Percentiles rank a stretch among this genome's conserved stretches.
Evolutionary conservation across 2,797 vertebrate species (phyloP).

Genomic region (Phalloptychus januarius): DNA sequence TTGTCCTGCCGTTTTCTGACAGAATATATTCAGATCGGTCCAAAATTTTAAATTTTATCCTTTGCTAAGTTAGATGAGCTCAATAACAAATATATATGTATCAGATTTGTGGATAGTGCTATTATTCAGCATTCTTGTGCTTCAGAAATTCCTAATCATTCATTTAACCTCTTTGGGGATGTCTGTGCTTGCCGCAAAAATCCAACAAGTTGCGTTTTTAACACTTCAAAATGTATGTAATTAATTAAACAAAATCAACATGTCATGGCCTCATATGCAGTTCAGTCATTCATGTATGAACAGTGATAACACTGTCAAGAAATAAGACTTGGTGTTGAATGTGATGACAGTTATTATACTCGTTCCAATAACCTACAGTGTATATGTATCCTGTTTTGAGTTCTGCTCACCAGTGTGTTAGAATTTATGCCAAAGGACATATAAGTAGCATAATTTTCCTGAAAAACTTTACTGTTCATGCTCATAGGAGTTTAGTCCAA

Average conservation of each 20-base stretch:
- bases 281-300: neutral
- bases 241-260: no score
- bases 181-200: no score
- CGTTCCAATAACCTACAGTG: neutral
- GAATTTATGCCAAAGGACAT: slow-evolving; percentile 17
- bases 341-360: neutral
- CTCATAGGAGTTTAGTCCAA: slow-evolving; percentile 37
- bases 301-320: neutral
- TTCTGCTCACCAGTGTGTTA: slow-evolving; percentile 4
- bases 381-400: neutral
- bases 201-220: no score
- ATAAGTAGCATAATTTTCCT: slow-evolving; percentile 6
- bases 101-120: no score
- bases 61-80: neutral
- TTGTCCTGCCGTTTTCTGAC: neutral
- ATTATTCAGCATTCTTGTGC: no score
- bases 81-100: no score
- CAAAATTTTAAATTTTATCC: neutral
- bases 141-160: no score
- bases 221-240: no score
- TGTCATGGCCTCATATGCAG: no score
- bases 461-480: slow-evolving; percentile 27
- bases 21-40: neutral
- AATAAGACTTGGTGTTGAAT: neutral
- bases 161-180: no score